Evolutionary conservation across 2,797 vertebrate species (phyloP), one percentile per base, ranked within the genome.

Genomic region (Chrysocyon brachyurus): DNA sequence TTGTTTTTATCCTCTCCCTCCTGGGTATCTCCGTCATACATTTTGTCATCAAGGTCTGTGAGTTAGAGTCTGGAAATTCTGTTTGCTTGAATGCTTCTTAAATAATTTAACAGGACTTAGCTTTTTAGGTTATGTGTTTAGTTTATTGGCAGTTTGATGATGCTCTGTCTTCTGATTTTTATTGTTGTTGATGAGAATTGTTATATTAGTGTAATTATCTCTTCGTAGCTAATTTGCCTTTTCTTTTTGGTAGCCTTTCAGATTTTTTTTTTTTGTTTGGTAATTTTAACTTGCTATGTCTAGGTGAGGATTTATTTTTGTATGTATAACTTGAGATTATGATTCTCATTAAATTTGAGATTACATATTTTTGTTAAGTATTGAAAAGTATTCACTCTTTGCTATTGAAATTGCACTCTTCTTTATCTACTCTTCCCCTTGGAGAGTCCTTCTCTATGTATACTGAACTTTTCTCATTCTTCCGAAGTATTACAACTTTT

Each of bases 231-330:
- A 54, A 73, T 61, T 68, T 46, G 31, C 82, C 54, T 93, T 93
- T 93, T 93, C 33, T 87, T 54, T 88, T 84, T 78, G 75, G 46
- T 63, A 84, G 36, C 36, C 21, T 88, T 64, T 91, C 56, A 40
- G n/a, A 19, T 73, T 3, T 82, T 79, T 64, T 82, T 72, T 64
- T 78, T 86, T 33, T 70, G 31, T 49, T 52, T 77, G 56, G 11
- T 79, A 57, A 64, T 92, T 92, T 84, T 70, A 61, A 17, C 52
- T 63, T 19, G 33, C 49, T 77, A 22, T 63, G 40, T 82, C 61
- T 21, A 86, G n/a, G 40, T 61, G 6, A 82, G 46, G 40, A 36
- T 84, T 89, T 89, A 59, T 81, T 79, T 94, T 81, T 75, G 17
- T 70, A 24, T 61, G 3, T 89, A 8, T 81, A 79, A 57, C 11